phyloP scores from a whole-genome alignment of 2,888 invertebrate genomes.

The Aporophyla nigra region DNA sequence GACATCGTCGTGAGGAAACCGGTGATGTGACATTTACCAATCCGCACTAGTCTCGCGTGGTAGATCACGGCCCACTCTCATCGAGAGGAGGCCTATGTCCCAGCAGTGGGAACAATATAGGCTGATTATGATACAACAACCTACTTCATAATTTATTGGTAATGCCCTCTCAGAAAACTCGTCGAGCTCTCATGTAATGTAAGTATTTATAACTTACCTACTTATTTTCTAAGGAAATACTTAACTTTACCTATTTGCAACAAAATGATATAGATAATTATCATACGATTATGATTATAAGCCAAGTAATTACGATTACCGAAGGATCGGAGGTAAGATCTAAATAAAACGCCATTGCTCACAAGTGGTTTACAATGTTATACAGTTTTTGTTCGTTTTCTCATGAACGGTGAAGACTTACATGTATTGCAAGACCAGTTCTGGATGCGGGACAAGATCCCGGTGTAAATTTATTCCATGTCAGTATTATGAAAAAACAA shows the following conservation, averaged over 20 bases:
- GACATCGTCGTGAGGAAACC: too few relatives aligned
- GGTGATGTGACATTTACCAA: too few relatives aligned
- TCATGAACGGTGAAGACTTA: constrained; percentile 51
- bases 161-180: not conserved
- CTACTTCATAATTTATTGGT: not conserved
- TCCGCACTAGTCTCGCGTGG: too few relatives aligned
- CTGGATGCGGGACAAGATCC: constrained; percentile 64
- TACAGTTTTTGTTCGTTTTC: constrained; percentile 58
- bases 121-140: too few relatives aligned
- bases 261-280: constrained; percentile 10
- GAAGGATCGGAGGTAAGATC: constrained; percentile 13
- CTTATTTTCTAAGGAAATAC: not conserved
- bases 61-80: too few relatives aligned
- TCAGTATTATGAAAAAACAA: constrained; percentile 38
- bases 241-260: constrained; percentile 1
- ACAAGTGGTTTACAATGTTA: constrained; percentile 53
- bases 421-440: constrained; percentile 64
- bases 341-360: constrained; percentile 51
- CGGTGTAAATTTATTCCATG: constrained; percentile 55
- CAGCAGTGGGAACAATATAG: too few relatives aligned
- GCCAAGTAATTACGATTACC: constrained; percentile 19
- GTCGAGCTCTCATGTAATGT: not conserved
- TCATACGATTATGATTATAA: not conserved
- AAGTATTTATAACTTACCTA: not conserved
- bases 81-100: too few relatives aligned